Evolutionary conservation across 2,888 invertebrate species (phyloP).

Genomic region (Patella pellucida): DNA sequence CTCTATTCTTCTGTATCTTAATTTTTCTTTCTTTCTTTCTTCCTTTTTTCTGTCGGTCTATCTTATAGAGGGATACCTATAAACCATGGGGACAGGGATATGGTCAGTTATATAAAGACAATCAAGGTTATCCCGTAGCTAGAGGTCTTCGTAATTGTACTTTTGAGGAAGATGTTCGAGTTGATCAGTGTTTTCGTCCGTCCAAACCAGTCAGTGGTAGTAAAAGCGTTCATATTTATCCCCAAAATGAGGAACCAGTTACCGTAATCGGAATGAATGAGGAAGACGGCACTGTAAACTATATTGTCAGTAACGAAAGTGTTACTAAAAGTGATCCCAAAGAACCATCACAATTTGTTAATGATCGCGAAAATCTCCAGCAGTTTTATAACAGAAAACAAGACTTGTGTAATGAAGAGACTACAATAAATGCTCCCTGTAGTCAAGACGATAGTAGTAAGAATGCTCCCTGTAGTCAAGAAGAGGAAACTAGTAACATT

Average conservation of each 20-base stretch:
- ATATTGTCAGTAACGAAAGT: neutral
- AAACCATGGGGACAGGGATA: slow-evolving; percentile 1
- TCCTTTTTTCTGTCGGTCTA: neutral
- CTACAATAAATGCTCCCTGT: neutral
- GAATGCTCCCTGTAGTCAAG: neutral
- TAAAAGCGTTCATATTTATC: too few species aligned
- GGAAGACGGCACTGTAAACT: neutral
- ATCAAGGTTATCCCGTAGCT: neutral
- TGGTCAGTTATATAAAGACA: neutral
- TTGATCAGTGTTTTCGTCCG: neutral
- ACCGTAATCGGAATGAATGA: too few species aligned
- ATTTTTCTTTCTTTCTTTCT: neutral
- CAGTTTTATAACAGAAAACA: neutral
- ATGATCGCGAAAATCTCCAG: too few species aligned
- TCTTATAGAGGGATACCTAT: slow-evolving; percentile 1
- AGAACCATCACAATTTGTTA: neutral
- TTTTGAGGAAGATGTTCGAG: neutral
- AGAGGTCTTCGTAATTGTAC: neutral
- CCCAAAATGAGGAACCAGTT: neutral
- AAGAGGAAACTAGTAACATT: neutral
- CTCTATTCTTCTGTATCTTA: neutral
- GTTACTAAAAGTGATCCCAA: neutral
- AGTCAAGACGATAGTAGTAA: neutral
- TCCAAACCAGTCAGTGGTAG: neutral
- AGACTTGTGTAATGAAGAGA: neutral